Percentiles rank a stretch among this genome's conserved stretches.
These are phyloP conservation scores for Phrixothrix hirtus DNA, from an alignment of 2,888 invertebrate genomes.

Conservation along the genomic window DNA sequence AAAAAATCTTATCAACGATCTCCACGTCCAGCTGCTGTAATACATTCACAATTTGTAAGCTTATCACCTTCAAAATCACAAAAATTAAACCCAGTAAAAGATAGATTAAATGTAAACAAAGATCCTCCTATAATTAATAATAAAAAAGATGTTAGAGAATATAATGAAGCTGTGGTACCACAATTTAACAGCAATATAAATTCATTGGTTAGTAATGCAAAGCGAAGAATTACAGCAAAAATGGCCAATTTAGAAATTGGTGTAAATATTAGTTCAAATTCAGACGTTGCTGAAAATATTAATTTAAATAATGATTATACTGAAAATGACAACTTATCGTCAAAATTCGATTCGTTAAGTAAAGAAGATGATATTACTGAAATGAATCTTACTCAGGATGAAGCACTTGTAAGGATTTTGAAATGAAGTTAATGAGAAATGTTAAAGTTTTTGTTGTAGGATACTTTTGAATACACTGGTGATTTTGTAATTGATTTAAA, in stretches of 20 bases:
- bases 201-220: background rate
- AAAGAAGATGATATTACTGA: no score
- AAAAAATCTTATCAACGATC: conserved; percentile 38
- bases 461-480: conserved; percentile 30
- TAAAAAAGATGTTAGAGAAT: background rate
- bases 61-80: conserved; percentile 2
- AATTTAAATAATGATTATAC: background rate
- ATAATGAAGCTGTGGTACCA: no score
- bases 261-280: no score
- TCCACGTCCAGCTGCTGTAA: conserved; percentile 41
- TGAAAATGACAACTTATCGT: no score
- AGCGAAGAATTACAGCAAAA: background rate
- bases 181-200: background rate
- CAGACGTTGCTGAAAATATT: background rate
- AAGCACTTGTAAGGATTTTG: no score
- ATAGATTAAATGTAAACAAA: conserved; percentile 17
- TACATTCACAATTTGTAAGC: conserved; percentile 48
- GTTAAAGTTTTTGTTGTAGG: background rate
- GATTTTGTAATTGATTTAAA: conserved; percentile 44
- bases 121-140: background rate
- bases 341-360: no score
- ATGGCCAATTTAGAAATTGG: background rate
- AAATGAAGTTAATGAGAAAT: background rate
- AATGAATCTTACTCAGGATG: no score
- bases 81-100: background rate